Evolutionary conservation across 2,113 vertebrate genomes (phyloP).

Genomic region (Thinocorus orbignyianus): DNA sequence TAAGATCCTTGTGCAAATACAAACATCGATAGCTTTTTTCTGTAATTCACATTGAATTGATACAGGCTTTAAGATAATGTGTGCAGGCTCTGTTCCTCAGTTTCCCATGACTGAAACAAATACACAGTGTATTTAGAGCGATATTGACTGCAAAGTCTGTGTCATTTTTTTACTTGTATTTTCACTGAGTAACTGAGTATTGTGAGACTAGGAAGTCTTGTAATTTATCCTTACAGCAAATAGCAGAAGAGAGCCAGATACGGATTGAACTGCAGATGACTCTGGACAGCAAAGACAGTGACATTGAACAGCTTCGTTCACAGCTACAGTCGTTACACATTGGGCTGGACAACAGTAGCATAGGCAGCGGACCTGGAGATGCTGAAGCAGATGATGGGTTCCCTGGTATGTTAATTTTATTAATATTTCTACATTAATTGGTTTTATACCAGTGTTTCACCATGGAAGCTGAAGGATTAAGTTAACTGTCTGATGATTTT

Average conservation of each 20-base stretch:
- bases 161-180: neutral
- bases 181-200: neutral
- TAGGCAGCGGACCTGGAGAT: constrained; percentile 90
- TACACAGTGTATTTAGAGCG: neutral
- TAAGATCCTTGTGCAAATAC: constrained; percentile 68
- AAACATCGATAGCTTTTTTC: neutral
- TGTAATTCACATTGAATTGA: neutral
- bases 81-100: neutral
- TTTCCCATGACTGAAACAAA: neutral
- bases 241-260: constrained; percentile 93
- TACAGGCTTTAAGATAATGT: neutral
- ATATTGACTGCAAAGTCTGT: neutral
- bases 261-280: constrained; percentile 98
- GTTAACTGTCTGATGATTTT: neutral
- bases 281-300: constrained; percentile 97
- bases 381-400: constrained; percentile 89
- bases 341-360: constrained; percentile 90
- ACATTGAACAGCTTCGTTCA: constrained; percentile 96
- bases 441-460: neutral
- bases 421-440: neutral
- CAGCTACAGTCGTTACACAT: constrained; percentile 89
- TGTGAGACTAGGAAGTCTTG: neutral
- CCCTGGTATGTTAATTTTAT: constrained; percentile 77
- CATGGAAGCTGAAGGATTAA: neutral
- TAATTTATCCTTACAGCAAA: constrained; percentile 81